Evolutionary conservation across 2,113 vertebrate genomes (phyloP).

Genomic region (Antigone vipio): DNA sequence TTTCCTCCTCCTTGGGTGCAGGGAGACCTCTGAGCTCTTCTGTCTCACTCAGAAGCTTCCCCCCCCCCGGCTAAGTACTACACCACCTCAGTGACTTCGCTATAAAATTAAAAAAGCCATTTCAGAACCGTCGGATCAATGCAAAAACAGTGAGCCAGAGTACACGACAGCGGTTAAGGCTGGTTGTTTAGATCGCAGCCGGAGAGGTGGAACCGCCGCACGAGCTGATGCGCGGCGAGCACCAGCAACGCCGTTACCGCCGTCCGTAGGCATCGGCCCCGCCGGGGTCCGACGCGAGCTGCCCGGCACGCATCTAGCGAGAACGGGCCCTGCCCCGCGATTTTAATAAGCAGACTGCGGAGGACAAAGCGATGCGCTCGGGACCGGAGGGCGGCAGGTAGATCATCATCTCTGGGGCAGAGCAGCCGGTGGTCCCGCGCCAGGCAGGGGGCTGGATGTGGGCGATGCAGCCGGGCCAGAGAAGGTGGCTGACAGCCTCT

Average conservation of each 20-base stretch:
- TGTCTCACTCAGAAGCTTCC: background rate
- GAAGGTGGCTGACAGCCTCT: background rate
- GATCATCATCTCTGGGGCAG: background rate
- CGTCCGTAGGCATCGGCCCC: background rate
- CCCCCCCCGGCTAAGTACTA: background rate
- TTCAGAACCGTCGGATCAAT: background rate
- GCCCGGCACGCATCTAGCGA: rapidly evolving
- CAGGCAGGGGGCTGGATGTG: background rate
- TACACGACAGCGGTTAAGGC: background rate
- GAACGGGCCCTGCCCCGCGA: background rate
- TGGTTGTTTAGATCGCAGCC: background rate
- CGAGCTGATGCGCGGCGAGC: background rate
- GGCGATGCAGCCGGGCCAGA: background rate
- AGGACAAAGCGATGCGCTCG: rapidly evolving
- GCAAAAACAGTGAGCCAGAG: background rate
- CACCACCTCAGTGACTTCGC: background rate
- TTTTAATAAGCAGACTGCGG: background rate
- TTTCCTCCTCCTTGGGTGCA: background rate
- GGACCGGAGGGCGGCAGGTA: background rate
- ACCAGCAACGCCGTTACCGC: rapidly evolving
- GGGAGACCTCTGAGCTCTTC: background rate
- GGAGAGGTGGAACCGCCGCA: background rate
- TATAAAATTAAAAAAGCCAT: background rate
- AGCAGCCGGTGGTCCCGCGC: background rate
- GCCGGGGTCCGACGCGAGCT: background rate